Percentiles rank a stretch among this genome's conserved stretches.
Evolutionary conservation across 1,140 invertebrate genomes (phyloP).

Genomic region (Drosophila micromelanica): DNA sequence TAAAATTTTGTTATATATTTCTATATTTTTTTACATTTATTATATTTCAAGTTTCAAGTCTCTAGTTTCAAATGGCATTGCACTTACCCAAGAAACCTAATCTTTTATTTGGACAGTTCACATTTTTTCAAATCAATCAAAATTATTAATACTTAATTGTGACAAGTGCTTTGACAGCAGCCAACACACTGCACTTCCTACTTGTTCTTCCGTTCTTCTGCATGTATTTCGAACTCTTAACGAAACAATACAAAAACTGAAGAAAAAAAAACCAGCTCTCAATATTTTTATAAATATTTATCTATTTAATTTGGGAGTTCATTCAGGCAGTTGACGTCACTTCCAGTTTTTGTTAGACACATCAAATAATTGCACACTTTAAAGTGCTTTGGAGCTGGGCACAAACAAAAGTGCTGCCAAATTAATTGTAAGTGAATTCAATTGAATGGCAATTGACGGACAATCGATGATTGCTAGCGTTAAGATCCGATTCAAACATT

Average conservation of each 20-base stretch:
- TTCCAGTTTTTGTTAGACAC: constrained; percentile 24
- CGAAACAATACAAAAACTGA: no score
- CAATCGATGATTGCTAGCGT: constrained; percentile 23
- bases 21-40: no score
- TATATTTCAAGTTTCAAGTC: no score
- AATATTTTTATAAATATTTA: constrained; percentile 4
- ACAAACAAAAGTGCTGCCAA: constrained; percentile 46
- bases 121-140: not conserved
- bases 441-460: constrained; percentile 37
- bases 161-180: constrained; percentile 21
- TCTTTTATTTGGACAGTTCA: not conserved
- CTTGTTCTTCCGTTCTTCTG: constrained; percentile 11
- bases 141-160: not conserved
- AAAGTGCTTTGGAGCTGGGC: constrained; percentile 57
- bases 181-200: constrained; percentile 17
- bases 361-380: constrained; percentile 73
- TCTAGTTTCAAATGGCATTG: no score
- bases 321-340: constrained; percentile 20
- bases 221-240: constrained; percentile 6
- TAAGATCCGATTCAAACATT: constrained; percentile 20
- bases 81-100: not conserved
- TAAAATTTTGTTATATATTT: no score
- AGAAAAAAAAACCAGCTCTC: not conserved
- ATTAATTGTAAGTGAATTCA: constrained; percentile 24
- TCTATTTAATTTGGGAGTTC: constrained; percentile 5